Evolutionary conservation across 2,888 invertebrate genomes (phyloP).

Genomic region (Nebria brevicollis): DNA sequence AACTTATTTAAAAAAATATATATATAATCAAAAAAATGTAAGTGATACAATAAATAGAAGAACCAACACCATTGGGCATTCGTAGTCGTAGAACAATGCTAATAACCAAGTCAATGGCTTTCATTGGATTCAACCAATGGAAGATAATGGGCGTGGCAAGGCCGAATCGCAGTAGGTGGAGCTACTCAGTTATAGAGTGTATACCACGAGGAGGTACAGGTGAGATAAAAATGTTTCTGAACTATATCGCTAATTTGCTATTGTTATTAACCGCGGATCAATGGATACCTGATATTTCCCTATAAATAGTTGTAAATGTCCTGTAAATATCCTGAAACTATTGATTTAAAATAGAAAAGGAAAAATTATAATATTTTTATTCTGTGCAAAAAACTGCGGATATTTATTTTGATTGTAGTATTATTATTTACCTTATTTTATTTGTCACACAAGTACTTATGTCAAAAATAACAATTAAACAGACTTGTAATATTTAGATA

Average conservation of each 20-base stretch:
- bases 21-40: background rate
- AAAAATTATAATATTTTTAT: no score
- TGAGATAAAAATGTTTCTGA: background rate
- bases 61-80: slow-evolving; percentile 33
- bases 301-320: no score
- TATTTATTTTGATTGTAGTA: no score
- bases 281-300: no score
- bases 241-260: background rate
- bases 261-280: no score
- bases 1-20: background rate
- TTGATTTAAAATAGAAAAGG: no score
- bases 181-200: background rate
- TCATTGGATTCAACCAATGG: background rate
- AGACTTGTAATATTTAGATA: no score
- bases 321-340: no score
- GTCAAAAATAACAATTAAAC: no score
- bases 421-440: no score
- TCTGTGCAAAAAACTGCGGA: no score
- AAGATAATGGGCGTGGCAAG: background rate
- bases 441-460: no score
- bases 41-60: slow-evolving; percentile 40
- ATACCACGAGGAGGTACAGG: background rate
- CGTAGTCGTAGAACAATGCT: background rate
- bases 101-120: background rate
- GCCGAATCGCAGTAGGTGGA: background rate